Percentiles rank a stretch among this genome's conserved stretches.
Evolutionary conservation across 2,888 invertebrate genomes (phyloP).

Genomic region (Pimpla rufipes): DNA sequence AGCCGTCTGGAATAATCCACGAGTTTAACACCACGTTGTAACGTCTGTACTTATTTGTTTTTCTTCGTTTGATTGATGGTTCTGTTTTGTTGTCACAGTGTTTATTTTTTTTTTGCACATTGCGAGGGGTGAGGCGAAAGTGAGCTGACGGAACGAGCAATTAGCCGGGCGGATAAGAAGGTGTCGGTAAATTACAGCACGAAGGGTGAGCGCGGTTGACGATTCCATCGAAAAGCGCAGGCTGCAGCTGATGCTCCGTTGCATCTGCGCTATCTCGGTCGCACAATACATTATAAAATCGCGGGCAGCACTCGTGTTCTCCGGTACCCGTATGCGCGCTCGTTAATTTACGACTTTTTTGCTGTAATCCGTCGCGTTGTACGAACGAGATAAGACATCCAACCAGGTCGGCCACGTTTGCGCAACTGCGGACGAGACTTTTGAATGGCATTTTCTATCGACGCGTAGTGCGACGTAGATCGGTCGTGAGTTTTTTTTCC

Average conservation of each 20-base stretch:
- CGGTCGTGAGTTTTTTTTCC: not conserved
- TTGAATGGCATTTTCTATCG: constrained; percentile 20
- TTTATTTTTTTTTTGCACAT: not conserved
- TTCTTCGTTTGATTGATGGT: constrained; percentile 52
- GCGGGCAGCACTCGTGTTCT: constrained; percentile 9
- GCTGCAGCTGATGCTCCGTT: constrained; percentile 9
- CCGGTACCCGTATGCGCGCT: constrained; percentile 78
- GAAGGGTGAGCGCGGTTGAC: not conserved
- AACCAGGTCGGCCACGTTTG: constrained; percentile 70
- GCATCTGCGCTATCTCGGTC: constrained; percentile 42
- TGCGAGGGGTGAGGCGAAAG: not conserved
- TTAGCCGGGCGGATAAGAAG: constrained; percentile 1
- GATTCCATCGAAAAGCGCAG: not conserved
- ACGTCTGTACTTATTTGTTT: constrained; percentile 1
- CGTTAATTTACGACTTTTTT: constrained; percentile 73
- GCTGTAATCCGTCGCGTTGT: constrained; percentile 70
- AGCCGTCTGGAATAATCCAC: constrained; percentile 24
- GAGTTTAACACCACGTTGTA: not conserved
- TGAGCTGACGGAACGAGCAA: not conserved
- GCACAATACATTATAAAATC: constrained; percentile 19
- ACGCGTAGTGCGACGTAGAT: not conserved
- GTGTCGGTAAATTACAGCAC: not conserved
- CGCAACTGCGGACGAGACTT: constrained; percentile 59
- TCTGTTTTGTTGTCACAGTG: constrained; percentile 1
- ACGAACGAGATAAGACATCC: constrained; percentile 67